phyloP scores from a whole-genome alignment of 2,888 invertebrate species.

The Melieria picta region DNA sequence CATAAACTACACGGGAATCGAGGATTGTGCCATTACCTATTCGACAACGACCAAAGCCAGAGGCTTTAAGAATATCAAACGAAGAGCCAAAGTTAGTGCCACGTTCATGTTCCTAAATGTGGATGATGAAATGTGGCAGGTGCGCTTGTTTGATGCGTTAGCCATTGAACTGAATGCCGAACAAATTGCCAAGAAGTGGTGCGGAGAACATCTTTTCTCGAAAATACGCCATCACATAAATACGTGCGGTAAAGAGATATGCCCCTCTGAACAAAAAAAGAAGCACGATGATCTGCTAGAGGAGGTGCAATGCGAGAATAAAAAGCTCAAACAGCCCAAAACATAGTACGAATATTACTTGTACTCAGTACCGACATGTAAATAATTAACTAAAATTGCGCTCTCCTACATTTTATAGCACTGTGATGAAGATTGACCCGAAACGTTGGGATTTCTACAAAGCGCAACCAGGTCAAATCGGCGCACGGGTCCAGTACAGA shows the following conservation, averaged over 20 bases:
- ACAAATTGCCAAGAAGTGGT: slow-evolving; percentile 49
- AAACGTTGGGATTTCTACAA: slow-evolving; percentile 61
- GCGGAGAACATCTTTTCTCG: slow-evolving; percentile 53
- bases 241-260: slow-evolving; percentile 52
- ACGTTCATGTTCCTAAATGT: slow-evolving; percentile 48
- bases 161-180: slow-evolving; percentile 52
- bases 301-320: too few relatives aligned
- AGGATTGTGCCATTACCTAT: slow-evolving; percentile 50
- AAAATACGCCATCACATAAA: slow-evolving; percentile 56
- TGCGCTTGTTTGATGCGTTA: slow-evolving; percentile 56
- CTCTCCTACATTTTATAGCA: slow-evolving; percentile 45
- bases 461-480: slow-evolving; percentile 49
- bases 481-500: slow-evolving; percentile 61
- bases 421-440: slow-evolving; percentile 57
- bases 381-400: too few relatives aligned
- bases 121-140: slow-evolving; percentile 48
- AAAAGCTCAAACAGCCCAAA: too few relatives aligned
- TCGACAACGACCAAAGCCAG: slow-evolving; percentile 57
- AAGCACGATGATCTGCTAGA: too few relatives aligned
- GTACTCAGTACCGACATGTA: too few relatives aligned
- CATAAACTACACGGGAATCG: slow-evolving; percentile 55
- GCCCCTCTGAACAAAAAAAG: too few relatives aligned
- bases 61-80: slow-evolving; percentile 55
- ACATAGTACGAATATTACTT: too few relatives aligned
- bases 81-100: slow-evolving; percentile 52